These are phyloP conservation scores for Cryptoleucopteryx plumbea DNA, from an alignment of 2,113 vertebrate genomes.

Conservation along the genomic window DNA sequence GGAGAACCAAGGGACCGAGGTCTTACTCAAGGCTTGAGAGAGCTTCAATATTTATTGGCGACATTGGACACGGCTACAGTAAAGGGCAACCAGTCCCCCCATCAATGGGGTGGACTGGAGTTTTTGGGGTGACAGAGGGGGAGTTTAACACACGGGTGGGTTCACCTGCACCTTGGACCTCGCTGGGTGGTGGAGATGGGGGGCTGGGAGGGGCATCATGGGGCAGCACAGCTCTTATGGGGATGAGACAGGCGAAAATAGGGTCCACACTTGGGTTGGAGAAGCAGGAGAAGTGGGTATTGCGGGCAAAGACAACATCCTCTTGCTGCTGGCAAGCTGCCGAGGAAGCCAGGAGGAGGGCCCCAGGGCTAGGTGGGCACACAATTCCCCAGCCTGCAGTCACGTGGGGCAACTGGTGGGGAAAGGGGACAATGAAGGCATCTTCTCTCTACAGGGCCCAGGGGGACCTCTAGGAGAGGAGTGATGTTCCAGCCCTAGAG, in stretches of 20 bases:
- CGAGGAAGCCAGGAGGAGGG: not conserved
- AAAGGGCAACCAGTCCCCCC: not conserved
- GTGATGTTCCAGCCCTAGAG: not conserved
- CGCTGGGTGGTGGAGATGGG: not conserved
- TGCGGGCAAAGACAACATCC: accelerated
- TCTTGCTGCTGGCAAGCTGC: not conserved
- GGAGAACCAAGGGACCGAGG: not conserved
- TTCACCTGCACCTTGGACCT: not conserved
- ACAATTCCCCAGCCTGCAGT: not conserved
- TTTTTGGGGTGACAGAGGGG: not conserved
- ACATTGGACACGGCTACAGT: accelerated
- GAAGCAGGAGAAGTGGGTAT: not conserved
- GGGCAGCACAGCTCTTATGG: not conserved
- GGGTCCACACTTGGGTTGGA: not conserved
- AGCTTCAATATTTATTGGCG: not conserved
- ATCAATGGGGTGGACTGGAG: not conserved
- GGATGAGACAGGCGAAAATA: too few species aligned
- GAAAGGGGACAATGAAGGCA: accelerated
- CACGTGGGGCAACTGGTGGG: accelerated
- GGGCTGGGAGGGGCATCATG: not conserved
- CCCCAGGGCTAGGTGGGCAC: too few species aligned
- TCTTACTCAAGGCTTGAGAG: not conserved
- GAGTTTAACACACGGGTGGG: too few species aligned
- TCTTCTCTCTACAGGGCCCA: not conserved
- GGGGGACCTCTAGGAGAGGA: not conserved